Percentiles rank a stretch among this genome's conserved stretches.
These are phyloP conservation scores for Scaptomyza caliginosa DNA, from an alignment of 2,888 invertebrate species.

Conservation along the genomic window DNA sequence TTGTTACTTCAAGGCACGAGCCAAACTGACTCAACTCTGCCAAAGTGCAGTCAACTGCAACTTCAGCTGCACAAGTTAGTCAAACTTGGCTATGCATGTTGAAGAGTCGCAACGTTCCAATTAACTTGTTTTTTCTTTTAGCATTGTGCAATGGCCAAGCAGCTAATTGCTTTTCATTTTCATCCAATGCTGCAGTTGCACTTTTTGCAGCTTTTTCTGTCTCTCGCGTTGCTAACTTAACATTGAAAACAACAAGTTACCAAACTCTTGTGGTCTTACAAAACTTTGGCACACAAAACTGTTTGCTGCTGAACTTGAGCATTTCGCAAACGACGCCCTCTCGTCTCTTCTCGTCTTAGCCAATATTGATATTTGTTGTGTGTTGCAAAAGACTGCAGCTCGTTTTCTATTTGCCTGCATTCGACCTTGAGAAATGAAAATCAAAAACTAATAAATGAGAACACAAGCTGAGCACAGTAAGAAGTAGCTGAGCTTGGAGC, in stretches of 20 bases:
- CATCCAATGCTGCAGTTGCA: slow-evolving; percentile 36
- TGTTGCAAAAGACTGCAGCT: slow-evolving; percentile 35
- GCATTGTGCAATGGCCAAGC: slow-evolving; percentile 50
- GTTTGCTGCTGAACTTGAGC: slow-evolving; percentile 57
- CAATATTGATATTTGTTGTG: slow-evolving; percentile 29
- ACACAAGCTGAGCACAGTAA: not conserved
- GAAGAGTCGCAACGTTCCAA: slow-evolving; percentile 12
- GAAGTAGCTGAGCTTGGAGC: not conserved
- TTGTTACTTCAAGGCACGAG: slow-evolving; percentile 4
- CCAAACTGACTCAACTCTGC: slow-evolving; percentile 12
- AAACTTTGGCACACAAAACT: slow-evolving; percentile 37
- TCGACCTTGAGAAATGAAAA: slow-evolving; percentile 23
- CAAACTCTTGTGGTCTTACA: slow-evolving; percentile 45
- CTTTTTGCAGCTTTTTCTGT: slow-evolving; percentile 31
- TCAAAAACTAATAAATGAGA: not conserved
- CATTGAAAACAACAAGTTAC: slow-evolving; percentile 63
- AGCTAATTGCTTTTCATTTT: slow-evolving; percentile 70
- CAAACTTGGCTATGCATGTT: slow-evolving; percentile 45
- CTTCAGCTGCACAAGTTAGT: slow-evolving; percentile 18
- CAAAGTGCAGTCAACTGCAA: slow-evolving; percentile 60
- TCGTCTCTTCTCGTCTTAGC: slow-evolving; percentile 4
- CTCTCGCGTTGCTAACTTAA: slow-evolving; percentile 41
- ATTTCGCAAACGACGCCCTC: slow-evolving; percentile 37
- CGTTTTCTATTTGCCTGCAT: slow-evolving; percentile 5
- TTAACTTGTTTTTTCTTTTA: slow-evolving; percentile 23